These are phyloP conservation scores for Aurelia sp. DNA, from an alignment of 30 jellyfish, hydroid and myxozoan genomes.

Conservation along the genomic window DNA sequence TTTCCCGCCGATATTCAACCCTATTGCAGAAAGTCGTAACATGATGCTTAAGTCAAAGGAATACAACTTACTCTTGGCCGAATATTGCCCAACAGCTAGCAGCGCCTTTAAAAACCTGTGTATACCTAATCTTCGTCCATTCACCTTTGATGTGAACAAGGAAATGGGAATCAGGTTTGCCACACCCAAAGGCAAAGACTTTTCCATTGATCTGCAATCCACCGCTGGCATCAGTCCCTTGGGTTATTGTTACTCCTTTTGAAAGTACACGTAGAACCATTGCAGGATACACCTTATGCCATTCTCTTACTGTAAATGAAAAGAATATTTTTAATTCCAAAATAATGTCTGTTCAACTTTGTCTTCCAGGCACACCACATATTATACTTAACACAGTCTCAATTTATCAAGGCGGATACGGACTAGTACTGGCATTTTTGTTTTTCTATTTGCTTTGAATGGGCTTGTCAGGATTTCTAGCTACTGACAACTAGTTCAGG, in stretches of 20 bases:
- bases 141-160: slow-evolving; percentile 57
- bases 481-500: too few relatives aligned
- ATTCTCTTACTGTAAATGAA: background rate
- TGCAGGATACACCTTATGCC: slow-evolving; percentile 61
- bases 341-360: too few relatives aligned
- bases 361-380: too few relatives aligned
- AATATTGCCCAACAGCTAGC: slow-evolving; percentile 65
- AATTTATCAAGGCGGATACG: too few relatives aligned
- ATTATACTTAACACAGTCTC: too few relatives aligned
- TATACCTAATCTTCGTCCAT: slow-evolving; percentile 70
- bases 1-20: too few relatives aligned
- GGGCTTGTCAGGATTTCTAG: too few relatives aligned
- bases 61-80: slow-evolving; percentile 47
- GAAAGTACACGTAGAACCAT: slow-evolving; percentile 45
- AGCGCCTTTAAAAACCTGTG: slow-evolving; percentile 62
- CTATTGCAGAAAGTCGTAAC: too few relatives aligned
- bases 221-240: slow-evolving; percentile 11
- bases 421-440: too few relatives aligned
- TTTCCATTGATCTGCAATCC: slow-evolving; percentile 31
- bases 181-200: slow-evolving; percentile 41
- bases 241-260: background rate
- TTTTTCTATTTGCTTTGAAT: too few relatives aligned
- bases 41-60: too few relatives aligned
- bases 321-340: too few relatives aligned
- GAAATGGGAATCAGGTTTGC: background rate